A percentile compares a stretch with the other conserved stretches of the same genome.
These are phyloP conservation scores for Pteromalus puparum DNA, from an alignment of 1,140 invertebrate genomes.

Conservation along the genomic window DNA sequence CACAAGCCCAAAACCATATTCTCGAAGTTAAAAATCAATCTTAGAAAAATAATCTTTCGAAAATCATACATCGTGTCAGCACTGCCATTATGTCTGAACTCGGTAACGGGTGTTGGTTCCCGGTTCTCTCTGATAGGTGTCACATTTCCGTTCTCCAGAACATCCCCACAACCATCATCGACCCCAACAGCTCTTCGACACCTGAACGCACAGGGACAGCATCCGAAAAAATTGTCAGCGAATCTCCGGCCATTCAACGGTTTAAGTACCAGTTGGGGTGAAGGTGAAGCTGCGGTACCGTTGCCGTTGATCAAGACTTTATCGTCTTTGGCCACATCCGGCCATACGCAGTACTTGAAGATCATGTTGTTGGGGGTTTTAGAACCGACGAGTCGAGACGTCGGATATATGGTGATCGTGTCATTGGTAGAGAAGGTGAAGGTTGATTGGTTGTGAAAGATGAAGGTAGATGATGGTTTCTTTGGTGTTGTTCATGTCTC, in stretches of 20 bases:
- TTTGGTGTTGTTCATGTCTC: not conserved
- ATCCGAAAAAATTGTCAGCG: constrained; percentile 64
- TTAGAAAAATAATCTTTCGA: not conserved
- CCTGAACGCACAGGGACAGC: constrained; percentile 71
- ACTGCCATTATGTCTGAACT: constrained; percentile 62
- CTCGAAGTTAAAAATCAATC: not conserved
- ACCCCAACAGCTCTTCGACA: constrained; percentile 66
- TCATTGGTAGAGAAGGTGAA: not conserved
- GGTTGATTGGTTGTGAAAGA: not conserved
- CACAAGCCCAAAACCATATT: too few species aligned
- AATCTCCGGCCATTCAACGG: constrained; percentile 58
- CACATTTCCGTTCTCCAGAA: constrained; percentile 48
- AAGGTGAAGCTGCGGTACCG: constrained; percentile 59
- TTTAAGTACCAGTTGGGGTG: not conserved
- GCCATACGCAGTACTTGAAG: constrained; percentile 69
- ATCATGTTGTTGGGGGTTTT: constrained; percentile 62
- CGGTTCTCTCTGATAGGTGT: constrained; percentile 53
- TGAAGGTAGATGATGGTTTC: not conserved
- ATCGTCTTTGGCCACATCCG: constrained; percentile 59
- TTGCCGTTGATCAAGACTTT: constrained; percentile 52
- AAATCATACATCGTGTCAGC: constrained; percentile 64
- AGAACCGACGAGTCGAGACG: not conserved
- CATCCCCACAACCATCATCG: constrained; percentile 42
- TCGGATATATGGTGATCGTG: not conserved
- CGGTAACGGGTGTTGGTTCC: constrained; percentile 66